Conservation (phyloP, 2,113 vertebrate species). For the Ctenomys sociabilis region DNA sequence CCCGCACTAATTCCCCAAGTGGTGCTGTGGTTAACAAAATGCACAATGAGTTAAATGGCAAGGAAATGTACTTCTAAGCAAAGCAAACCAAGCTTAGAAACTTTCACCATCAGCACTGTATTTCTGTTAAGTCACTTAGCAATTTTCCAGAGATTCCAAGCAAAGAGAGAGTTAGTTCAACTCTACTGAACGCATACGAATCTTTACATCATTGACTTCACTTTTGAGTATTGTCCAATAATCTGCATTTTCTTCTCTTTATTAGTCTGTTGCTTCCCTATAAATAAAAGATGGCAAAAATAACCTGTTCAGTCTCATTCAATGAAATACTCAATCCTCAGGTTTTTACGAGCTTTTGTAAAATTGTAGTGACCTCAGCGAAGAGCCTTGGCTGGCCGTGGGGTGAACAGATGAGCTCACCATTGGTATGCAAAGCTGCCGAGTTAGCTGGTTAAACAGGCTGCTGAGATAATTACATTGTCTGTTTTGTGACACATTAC, state of each 20-base stretch:
- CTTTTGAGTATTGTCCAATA: not conserved
- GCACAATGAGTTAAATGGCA: not conserved
- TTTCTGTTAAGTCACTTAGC: slow-evolving; percentile 58
- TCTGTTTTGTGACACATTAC: slow-evolving; percentile 75
- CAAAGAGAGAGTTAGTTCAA: slow-evolving; percentile 50
- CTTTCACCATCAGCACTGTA: slow-evolving; percentile 48
- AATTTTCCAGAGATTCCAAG: slow-evolving; percentile 47
- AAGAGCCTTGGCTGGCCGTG: slow-evolving; percentile 35
- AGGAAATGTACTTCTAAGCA: slow-evolving; percentile 46
- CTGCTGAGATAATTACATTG: slow-evolving; percentile 71
- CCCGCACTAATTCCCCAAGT: not conserved
- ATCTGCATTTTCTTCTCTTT: slow-evolving; percentile 67
- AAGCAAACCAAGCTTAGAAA: slow-evolving; percentile 31
- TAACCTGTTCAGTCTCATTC: slow-evolving; percentile 68
- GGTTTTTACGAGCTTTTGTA: slow-evolving; percentile 72
- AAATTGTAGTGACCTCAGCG: slow-evolving; percentile 63
- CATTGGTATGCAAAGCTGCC: slow-evolving; percentile 74
- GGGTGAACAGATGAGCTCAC: slow-evolving; percentile 77
- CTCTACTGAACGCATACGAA: slow-evolving; percentile 6
- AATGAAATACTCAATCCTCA: slow-evolving; percentile 52
- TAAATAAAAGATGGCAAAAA: slow-evolving; percentile 65
- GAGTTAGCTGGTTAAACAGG: slow-evolving; percentile 76
- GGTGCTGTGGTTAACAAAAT: not conserved
- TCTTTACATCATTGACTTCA: slow-evolving; percentile 48
- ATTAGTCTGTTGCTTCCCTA: slow-evolving; percentile 54